Evolutionary conservation across 2,888 invertebrate species (phyloP).

Genomic region (Megalurothrips usitatus): DNA sequence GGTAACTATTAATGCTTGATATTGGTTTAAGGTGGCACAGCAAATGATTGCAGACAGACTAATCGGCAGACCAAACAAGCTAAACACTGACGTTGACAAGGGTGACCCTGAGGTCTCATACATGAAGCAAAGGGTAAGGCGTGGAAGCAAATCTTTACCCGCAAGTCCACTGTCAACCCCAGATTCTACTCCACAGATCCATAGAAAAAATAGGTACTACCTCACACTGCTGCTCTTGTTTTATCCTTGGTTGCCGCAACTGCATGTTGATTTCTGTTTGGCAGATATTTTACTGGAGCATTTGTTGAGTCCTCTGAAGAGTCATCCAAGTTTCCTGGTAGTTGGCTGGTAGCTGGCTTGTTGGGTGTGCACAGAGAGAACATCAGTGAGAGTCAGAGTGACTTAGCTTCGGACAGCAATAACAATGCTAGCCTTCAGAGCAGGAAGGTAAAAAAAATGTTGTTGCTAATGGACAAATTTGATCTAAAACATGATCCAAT

Average conservation of each 20-base stretch:
- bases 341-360: conserved; percentile 63
- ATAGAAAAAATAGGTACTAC: conserved; percentile 59
- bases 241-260: neutral
- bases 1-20: neutral
- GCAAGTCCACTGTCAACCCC: conserved; percentile 64
- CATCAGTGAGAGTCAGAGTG: neutral
- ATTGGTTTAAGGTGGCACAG: conserved; percentile 47
- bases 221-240: conserved; percentile 41
- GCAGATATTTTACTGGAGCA: conserved; percentile 52
- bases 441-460: neutral
- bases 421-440: conserved; percentile 5
- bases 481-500: too few species aligned
- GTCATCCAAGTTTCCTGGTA: conserved; percentile 48
- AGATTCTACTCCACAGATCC: conserved; percentile 54
- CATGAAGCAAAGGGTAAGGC: conserved; percentile 43
- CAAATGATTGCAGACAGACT: conserved; percentile 51
- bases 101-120: neutral
- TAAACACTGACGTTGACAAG: neutral
- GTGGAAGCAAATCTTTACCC: conserved; percentile 68
- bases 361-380: conserved; percentile 62
- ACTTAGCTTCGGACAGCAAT: neutral
- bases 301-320: conserved; percentile 50
- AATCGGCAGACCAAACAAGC: neutral
- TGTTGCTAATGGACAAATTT: too few species aligned
- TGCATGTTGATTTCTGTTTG: conserved; percentile 33